phyloP scores from a whole-genome alignment of 2,113 vertebrate species.

The Globicephala melas region DNA sequence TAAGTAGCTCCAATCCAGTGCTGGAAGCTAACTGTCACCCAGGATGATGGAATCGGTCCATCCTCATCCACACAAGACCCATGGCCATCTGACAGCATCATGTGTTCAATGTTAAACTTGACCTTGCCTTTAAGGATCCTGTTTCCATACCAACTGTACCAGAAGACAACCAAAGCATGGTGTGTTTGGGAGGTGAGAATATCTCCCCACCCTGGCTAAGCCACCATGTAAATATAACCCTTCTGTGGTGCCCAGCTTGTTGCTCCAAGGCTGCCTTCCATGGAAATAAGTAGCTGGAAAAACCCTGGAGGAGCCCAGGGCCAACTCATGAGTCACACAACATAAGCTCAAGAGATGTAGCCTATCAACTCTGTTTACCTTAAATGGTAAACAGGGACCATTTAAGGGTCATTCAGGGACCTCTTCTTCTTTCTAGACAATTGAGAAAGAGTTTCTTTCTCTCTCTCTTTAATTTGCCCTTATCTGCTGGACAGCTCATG shows the following conservation, averaged over 20 bases:
- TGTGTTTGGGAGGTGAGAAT: not conserved
- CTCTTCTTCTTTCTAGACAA: not conserved
- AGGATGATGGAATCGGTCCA: not conserved
- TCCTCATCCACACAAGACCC: not conserved
- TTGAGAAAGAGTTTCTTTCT: not conserved
- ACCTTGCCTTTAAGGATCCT: not conserved
- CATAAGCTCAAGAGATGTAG: not conserved
- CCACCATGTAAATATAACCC: not conserved
- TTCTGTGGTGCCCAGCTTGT: not conserved
- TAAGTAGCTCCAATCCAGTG: not conserved
- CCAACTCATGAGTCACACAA: not conserved
- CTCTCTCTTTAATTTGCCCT: not conserved
- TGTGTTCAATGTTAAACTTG: not conserved
- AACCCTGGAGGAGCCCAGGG: not conserved
- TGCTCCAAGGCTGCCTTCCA: not conserved
- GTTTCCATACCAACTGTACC: not conserved
- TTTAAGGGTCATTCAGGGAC: not conserved
- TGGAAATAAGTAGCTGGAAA: not conserved
- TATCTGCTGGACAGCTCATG: not conserved
- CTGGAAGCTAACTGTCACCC: not conserved
- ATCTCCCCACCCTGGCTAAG: not conserved
- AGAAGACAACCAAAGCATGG: not conserved
- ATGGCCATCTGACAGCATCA: fast-evolving
- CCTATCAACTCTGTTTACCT: not conserved
- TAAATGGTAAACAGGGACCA: not conserved